Evolutionary conservation across 2,797 vertebrate genomes (phyloP), one percentile per base, ranked within the genome.

Genomic region (Enteromius thamalakanensis): DNA sequence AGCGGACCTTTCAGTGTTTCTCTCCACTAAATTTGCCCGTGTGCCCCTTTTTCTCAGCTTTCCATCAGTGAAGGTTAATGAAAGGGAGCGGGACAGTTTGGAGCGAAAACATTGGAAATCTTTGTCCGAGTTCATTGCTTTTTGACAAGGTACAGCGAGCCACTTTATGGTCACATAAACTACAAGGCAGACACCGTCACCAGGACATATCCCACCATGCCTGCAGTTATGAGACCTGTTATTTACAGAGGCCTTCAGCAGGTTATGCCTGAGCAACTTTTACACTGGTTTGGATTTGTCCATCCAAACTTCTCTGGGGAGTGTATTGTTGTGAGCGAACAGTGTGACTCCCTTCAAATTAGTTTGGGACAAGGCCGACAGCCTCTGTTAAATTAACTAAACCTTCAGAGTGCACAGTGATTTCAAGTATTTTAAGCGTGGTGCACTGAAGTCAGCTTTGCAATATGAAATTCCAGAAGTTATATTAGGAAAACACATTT

Each of bases 21-120:
- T 86, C 79, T 67, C 68, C 72, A 82, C 80, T 81, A 80, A 84
- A 88, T 86, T 85, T 88, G 68, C 77, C 55, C 45, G 4, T 51
- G 58, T 37, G 53, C 72, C 19, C 47, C 70, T 76, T 80, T 81
- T 76, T 78, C 78, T 49, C 26, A 53, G 65, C 74, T 85, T 87
- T 90, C 82, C 85, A 90, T 88, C 89, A 87, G 86, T 78, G 37
- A 45, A 76, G 82, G 82, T 85, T 88, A 88, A 90, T 88, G 85
- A 88, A 89, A 88, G 87, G 68, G 84, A 88, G 84, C 84, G 51
- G 85, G 67, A 79, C 71, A 77, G 81, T 87, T 84, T 87, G 85
- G 78, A 86, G 84, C 23, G 34, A 78, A 86, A 88, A 86, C 85
- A 86, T 84, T 86, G 76, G 83, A 86, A 87, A 84, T 87, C 83